phyloP scores from a whole-genome alignment of 2,797 vertebrate genomes.

The Tangara arthus region DNA sequence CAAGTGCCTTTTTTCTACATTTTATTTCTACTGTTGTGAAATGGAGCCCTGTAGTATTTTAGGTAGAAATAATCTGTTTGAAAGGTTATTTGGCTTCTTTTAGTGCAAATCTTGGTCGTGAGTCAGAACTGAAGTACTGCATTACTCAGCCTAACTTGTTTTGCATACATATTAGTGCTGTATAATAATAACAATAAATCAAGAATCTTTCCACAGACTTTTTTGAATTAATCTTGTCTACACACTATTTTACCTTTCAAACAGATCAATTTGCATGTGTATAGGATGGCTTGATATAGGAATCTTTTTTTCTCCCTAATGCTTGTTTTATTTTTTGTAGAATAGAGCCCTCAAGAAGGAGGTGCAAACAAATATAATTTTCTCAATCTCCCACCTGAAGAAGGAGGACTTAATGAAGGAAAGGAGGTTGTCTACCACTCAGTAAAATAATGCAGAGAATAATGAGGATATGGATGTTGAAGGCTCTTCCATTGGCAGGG shows the following conservation, averaged over 20 bases:
- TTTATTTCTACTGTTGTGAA: neutral
- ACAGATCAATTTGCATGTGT: neutral
- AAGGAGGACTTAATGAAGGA: neutral
- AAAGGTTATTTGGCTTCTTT: neutral
- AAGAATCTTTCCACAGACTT: neutral
- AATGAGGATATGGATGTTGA: neutral
- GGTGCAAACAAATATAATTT: neutral
- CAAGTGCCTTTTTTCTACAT: neutral
- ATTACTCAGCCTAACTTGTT: neutral
- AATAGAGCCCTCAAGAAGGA: neutral
- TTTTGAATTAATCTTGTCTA: neutral
- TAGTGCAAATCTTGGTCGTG: neutral
- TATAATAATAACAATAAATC: neutral
- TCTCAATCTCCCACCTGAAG: neutral
- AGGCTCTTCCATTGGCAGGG: neutral
- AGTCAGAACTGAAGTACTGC: neutral
- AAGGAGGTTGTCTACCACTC: neutral
- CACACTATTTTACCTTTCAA: neutral
- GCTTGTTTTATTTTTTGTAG: neutral
- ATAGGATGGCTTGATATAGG: neutral
- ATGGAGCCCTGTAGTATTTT: neutral
- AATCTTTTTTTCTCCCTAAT: neutral
- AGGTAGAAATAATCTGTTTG: neutral
- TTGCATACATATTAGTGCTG: neutral
- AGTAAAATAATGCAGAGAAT: neutral